Conservation (phyloP, 92 coral and sea anemone species). For the Phymanthus crucifer region DNA sequence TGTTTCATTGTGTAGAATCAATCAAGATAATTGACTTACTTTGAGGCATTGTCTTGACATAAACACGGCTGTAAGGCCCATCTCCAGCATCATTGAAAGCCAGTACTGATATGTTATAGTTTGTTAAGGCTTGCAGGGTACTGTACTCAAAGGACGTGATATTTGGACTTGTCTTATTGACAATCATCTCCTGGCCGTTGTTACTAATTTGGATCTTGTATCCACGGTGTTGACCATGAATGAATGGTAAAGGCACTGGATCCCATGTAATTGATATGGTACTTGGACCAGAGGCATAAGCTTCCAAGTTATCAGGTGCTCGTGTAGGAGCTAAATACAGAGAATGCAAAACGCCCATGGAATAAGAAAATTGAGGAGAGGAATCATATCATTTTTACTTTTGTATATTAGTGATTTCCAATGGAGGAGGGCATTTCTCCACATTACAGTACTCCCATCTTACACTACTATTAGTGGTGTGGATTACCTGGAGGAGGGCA, state of each 20-base stretch:
- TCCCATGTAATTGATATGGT: slow-evolving; percentile 38
- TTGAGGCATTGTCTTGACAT: slow-evolving; percentile 22
- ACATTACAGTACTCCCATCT: neutral
- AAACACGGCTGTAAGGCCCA: slow-evolving; percentile 44
- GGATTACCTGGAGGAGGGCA: slow-evolving; percentile 30
- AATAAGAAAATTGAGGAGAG: no score
- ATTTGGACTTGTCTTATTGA: slow-evolving; percentile 12
- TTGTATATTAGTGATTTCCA: neutral
- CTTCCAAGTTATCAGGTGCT: slow-evolving; percentile 20
- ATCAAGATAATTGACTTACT: slow-evolving; percentile 11
- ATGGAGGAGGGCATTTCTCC: neutral
- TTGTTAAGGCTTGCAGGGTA: slow-evolving; percentile 46
- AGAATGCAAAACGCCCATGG: no score
- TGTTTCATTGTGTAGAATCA: neutral
- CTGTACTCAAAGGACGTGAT: slow-evolving; percentile 1
- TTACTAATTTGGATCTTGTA: slow-evolving; percentile 1
- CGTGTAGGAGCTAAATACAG: slow-evolving; percentile 22
- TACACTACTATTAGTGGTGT: neutral
- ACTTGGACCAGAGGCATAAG: slow-evolving; percentile 23
- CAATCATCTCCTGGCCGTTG: neutral
- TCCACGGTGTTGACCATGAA: slow-evolving; percentile 43
- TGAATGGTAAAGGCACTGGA: slow-evolving; percentile 33
- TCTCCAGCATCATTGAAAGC: slow-evolving; percentile 42
- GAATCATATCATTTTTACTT: no score
- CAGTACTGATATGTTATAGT: slow-evolving; percentile 39